A percentile compares a stretch with the other conserved stretches of the same genome.
Evolutionary conservation across 2,888 invertebrate species (phyloP).

Genomic region (Thymelicus sylvestris): DNA sequence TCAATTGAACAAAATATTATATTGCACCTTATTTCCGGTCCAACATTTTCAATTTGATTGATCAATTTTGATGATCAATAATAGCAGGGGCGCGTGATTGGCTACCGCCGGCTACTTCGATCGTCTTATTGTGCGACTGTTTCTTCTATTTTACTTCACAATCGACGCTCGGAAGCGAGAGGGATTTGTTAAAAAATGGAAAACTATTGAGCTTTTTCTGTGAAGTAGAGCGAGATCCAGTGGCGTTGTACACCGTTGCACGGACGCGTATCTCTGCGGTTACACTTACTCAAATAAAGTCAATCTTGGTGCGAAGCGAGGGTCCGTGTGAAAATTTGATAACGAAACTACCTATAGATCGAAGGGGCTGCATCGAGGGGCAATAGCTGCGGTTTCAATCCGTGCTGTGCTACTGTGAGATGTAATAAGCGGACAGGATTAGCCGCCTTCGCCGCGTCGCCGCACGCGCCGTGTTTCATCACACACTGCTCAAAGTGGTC

Average conservation of each 20-base stretch:
- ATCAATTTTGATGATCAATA: slow-evolving; percentile 83
- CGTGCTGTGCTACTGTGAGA: slow-evolving; percentile 76
- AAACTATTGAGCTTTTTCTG: slow-evolving; percentile 58
- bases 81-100: slow-evolving; percentile 76
- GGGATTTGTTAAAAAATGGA: slow-evolving; percentile 51
- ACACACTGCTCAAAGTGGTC: slow-evolving; percentile 21
- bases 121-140: slow-evolving; percentile 52
- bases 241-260: slow-evolving; percentile 42
- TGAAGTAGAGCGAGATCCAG: slow-evolving; percentile 50
- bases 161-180: slow-evolving; percentile 53
- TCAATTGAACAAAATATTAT: slow-evolving; percentile 72
- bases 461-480: slow-evolving; percentile 8
- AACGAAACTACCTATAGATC: slow-evolving; percentile 78
- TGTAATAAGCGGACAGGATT: slow-evolving; percentile 77
- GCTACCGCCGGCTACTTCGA: slow-evolving; percentile 70
- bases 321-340: slow-evolving; percentile 84
- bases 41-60: slow-evolving; percentile 80
- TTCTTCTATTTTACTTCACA: slow-evolving; percentile 69
- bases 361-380: slow-evolving; percentile 77
- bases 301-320: slow-evolving; percentile 74
- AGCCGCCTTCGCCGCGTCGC: slow-evolving; percentile 53
- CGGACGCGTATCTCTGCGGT: slow-evolving; percentile 73
- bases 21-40: slow-evolving; percentile 82
- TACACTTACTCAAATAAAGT: slow-evolving; percentile 83
- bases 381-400: slow-evolving; percentile 79